Conservation (phyloP, 2,113 vertebrate genomes). For the Corythoichthys intestinalis region DNA sequence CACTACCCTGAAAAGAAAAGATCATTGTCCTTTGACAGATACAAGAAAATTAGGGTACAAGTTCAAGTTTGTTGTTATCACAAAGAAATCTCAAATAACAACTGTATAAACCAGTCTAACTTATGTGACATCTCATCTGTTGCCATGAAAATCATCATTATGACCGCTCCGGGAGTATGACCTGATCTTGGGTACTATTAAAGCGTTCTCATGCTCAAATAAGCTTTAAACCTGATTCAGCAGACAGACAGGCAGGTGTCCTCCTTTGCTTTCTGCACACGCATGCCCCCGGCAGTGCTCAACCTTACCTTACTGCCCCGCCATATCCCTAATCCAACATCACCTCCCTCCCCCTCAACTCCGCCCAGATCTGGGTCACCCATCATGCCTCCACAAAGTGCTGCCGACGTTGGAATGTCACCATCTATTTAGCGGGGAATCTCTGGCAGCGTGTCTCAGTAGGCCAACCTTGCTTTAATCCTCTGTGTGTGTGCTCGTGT, state of each 20-base stretch:
- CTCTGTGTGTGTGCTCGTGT: conserved; percentile 19
- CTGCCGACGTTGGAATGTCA: conserved; percentile 60
- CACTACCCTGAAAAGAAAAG: neutral
- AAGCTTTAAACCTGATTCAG: neutral
- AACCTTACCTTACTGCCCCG: conserved; percentile 21
- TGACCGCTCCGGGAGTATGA: conserved; percentile 22
- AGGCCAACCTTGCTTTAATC: conserved; percentile 62
- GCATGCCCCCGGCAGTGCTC: neutral
- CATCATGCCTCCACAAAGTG: conserved; percentile 47
- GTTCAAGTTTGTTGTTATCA: neutral
- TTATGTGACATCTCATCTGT: conserved; percentile 48
- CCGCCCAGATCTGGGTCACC: conserved; percentile 61
- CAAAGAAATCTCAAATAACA: neutral
- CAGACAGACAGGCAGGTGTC: neutral
- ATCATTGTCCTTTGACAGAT: neutral
- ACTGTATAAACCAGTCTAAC: conserved; percentile 4
- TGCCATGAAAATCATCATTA: conserved; percentile 43
- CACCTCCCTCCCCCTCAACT: conserved; percentile 18
- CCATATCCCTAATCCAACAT: conserved; percentile 36
- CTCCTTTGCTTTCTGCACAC: neutral
- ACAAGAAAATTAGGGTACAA: neutral
- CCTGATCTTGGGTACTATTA: conserved; percentile 39
- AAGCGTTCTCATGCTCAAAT: conserved; percentile 20
- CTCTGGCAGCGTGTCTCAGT: conserved; percentile 49
- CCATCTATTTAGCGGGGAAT: conserved; percentile 56